phyloP scores from a whole-genome alignment of 2,113 vertebrate genomes.

The Cyanoderma ruficeps region DNA sequence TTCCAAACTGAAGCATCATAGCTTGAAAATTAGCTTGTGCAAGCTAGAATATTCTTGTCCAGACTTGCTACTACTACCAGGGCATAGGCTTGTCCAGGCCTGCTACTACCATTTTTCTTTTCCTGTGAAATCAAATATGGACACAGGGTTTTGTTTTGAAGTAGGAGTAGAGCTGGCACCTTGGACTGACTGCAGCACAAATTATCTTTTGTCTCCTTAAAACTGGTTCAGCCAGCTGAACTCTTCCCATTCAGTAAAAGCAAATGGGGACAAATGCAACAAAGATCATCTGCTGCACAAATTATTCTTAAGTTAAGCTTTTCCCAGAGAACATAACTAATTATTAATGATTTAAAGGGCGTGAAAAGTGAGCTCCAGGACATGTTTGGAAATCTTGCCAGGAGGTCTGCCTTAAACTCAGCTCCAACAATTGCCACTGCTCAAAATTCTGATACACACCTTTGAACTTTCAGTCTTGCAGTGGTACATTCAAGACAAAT shows the following conservation, averaged over 20 bases:
- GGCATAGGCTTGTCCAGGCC: background rate
- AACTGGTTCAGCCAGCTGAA: background rate
- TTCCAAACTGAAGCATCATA: background rate
- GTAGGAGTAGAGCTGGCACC: background rate
- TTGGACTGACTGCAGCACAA: background rate
- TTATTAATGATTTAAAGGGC: background rate
- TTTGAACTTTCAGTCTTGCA: slow-evolving; percentile 16
- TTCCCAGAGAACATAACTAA: background rate
- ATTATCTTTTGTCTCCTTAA: background rate
- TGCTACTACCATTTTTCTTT: background rate
- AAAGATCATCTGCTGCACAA: background rate
- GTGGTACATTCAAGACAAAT: background rate
- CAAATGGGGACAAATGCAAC: background rate
- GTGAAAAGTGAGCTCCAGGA: background rate
- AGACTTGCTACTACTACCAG: background rate
- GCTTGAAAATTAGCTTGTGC: background rate
- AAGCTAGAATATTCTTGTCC: background rate
- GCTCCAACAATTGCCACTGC: background rate
- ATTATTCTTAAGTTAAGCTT: background rate
- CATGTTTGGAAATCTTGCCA: background rate
- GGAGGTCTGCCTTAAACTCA: background rate
- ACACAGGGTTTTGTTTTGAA: background rate
- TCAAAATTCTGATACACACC: slow-evolving; percentile 19
- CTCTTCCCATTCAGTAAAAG: background rate
- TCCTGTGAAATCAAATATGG: background rate